Evolutionary conservation across 2,888 invertebrate genomes (phyloP).

Genomic region (Acleris cristana): DNA sequence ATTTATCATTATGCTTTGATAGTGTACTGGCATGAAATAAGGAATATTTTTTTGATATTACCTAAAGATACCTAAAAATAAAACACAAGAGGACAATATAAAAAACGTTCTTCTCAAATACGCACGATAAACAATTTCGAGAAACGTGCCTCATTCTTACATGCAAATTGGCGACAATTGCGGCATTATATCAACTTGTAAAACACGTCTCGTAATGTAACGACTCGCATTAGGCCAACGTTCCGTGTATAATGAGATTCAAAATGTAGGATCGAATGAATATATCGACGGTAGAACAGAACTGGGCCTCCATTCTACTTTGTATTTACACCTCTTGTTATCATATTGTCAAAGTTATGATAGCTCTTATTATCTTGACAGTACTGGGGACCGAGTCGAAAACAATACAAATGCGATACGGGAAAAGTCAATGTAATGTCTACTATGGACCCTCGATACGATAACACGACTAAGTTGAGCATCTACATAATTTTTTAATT

Average conservation of each 20-base stretch:
- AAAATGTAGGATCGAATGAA: constrained; percentile 31
- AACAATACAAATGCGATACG: too few relatives aligned
- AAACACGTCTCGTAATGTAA: constrained; percentile 35
- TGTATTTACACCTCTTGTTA: too few relatives aligned
- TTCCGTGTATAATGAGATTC: constrained; percentile 32
- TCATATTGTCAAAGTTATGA: too few relatives aligned
- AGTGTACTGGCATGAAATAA: neutral
- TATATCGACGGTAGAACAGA: constrained; percentile 20
- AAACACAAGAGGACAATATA: neutral
- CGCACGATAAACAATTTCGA: constrained; percentile 29
- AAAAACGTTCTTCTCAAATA: constrained; percentile 10
- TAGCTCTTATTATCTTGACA: too few relatives aligned
- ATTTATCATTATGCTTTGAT: neutral
- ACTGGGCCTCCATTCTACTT: too few relatives aligned
- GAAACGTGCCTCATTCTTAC: constrained; percentile 31
- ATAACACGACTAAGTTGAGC: too few relatives aligned
- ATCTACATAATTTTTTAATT: too few relatives aligned
- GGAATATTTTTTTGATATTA: too few relatives aligned
- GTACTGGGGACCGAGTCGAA: too few relatives aligned
- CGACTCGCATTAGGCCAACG: constrained; percentile 32
- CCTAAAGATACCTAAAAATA: neutral
- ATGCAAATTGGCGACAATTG: constrained; percentile 38
- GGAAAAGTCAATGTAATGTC: too few relatives aligned
- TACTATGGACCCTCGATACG: too few relatives aligned
- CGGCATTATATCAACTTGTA: constrained; percentile 35